These are phyloP conservation scores for Bombus sylvicola DNA, from an alignment of 1,140 invertebrate species.

Conservation along the genomic window DNA sequence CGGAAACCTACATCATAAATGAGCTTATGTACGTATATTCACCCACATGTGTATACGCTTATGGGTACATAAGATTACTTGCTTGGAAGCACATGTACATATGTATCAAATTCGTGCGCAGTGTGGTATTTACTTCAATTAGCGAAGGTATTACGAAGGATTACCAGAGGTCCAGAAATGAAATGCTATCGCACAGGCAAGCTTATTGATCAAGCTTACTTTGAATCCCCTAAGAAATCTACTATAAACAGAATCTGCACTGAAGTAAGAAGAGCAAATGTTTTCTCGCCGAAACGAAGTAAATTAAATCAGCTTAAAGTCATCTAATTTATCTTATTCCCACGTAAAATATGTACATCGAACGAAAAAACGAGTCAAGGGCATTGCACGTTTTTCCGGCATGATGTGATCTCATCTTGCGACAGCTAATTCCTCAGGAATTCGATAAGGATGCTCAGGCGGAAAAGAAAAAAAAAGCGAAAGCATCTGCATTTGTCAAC, in stretches of 20 bases:
- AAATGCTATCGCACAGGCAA: neutral
- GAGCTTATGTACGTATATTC: too few relatives aligned
- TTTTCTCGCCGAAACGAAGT: neutral
- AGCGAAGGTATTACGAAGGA: constrained; percentile 18
- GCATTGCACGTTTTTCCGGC: constrained; percentile 12
- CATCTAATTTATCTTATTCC: neutral
- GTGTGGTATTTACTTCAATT: constrained; percentile 49
- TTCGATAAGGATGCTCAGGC: constrained; percentile 29
- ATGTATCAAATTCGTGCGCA: neutral
- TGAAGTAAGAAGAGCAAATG: neutral
- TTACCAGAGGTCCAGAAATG: constrained; percentile 7
- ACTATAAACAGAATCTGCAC: neutral
- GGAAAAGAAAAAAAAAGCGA: constrained; percentile 13
- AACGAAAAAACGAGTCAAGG: neutral
- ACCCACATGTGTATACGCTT: too few relatives aligned
- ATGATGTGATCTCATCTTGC: constrained; percentile 31
- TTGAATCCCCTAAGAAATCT: constrained; percentile 29
- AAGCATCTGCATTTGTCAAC: constrained; percentile 21
- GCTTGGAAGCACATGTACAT: neutral
- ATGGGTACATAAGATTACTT: neutral
- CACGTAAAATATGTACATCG: too few relatives aligned
- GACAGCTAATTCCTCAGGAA: constrained; percentile 60
- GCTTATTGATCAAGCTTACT: constrained; percentile 28
- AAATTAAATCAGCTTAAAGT: neutral
- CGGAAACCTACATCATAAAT: too few relatives aligned